Percentiles rank a stretch among this genome's conserved stretches.
Evolutionary conservation across 2,888 invertebrate genomes (phyloP).

Genomic region (Netelia inedita): DNA sequence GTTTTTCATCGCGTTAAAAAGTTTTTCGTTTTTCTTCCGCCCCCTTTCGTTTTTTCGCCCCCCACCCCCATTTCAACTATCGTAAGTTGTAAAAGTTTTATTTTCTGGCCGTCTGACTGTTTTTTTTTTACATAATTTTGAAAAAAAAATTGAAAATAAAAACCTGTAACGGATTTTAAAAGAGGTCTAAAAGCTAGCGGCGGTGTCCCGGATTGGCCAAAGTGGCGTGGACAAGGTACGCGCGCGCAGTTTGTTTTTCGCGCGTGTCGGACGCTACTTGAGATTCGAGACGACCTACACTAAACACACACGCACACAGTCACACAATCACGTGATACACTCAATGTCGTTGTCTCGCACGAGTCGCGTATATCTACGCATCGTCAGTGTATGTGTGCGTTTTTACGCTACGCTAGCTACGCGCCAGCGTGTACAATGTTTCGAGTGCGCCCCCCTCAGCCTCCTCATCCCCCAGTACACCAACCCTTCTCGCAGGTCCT

Average conservation of each 20-base stretch:
- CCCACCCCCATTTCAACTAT: no score
- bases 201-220: background rate
- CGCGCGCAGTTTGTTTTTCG: background rate
- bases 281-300: constrained; percentile 13
- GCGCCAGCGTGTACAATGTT: background rate
- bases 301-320: background rate
- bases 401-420: background rate
- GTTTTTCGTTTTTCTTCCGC: no score
- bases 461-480: background rate
- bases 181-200: background rate
- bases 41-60: no score
- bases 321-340: background rate
- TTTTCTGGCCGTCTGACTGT: no score
- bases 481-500: constrained; percentile 13
- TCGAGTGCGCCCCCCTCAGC: background rate
- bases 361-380: constrained; percentile 7
- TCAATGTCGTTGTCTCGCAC: background rate
- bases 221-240: background rate
- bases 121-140: background rate
- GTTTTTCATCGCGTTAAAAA: no score
- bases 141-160: no score
- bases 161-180: no score
- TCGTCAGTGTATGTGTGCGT: constrained; percentile 19
- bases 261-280: constrained; percentile 15
- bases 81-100: no score